phyloP scores from a whole-genome alignment of 2,113 vertebrate species.

The Cephalophus harveyi region DNA sequence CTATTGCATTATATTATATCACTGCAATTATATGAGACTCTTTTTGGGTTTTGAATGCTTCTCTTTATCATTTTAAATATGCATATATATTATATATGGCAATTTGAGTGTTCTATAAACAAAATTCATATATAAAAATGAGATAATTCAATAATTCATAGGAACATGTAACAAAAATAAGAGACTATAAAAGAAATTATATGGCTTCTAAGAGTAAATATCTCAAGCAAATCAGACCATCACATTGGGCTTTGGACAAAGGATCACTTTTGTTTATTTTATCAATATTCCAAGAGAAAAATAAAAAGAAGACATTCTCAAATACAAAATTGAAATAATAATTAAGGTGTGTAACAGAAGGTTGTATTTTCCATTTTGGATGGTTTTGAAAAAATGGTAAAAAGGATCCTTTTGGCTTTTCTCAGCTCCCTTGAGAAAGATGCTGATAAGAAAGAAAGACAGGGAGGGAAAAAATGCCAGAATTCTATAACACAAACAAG shows the following conservation, averaged over 20 bases:
- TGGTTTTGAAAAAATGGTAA: slow-evolving; percentile 27
- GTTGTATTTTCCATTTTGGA: slow-evolving; percentile 31
- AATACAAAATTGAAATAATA: slow-evolving; percentile 24
- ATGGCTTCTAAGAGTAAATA: not conserved
- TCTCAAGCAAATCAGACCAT: slow-evolving; percentile 6
- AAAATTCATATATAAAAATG: slow-evolving; percentile 26
- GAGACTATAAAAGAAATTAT: not conserved
- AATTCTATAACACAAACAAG: slow-evolving; percentile 61
- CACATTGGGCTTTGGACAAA: not conserved
- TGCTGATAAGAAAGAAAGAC: slow-evolving; percentile 52
- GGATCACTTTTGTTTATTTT: slow-evolving; percentile 3
- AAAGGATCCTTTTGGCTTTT: slow-evolving; percentile 48
- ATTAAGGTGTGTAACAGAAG: slow-evolving; percentile 37
- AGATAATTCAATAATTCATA: not conserved
- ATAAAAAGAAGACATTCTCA: slow-evolving; percentile 31
- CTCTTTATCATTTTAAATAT: slow-evolving; percentile 37
- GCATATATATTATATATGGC: slow-evolving; percentile 28
- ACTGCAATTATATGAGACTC: slow-evolving; percentile 22
- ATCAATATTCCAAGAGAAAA: slow-evolving; percentile 37
- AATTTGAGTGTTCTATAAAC: slow-evolving; percentile 18
- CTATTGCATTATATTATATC: slow-evolving; percentile 61
- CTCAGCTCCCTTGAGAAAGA: slow-evolving; percentile 44
- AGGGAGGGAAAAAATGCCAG: not conserved
- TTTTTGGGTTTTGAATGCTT: slow-evolving; percentile 37
- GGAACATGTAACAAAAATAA: not conserved